Base-by-base conservation (phyloP, 2,797 vertebrate species). In the Gymnopithys bicolor region DNA sequence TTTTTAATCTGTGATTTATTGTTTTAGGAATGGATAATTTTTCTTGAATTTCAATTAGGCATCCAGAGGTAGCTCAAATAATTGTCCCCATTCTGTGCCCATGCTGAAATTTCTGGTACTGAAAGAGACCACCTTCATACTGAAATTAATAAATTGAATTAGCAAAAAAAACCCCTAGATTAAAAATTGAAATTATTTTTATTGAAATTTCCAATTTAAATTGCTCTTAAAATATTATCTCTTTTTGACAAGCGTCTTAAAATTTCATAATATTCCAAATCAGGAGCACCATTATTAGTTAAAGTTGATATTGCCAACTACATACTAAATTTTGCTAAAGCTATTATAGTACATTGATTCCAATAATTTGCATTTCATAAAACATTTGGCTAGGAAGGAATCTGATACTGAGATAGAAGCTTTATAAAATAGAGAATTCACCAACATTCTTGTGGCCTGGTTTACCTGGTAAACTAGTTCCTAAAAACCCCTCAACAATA, bases 201-300 rank as follows among this genome's bases (percentile, higher is more conserved):
- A 28, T 18, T 76, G 14, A 35, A 6, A 84, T 23, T 85, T 66
- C 8, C 1, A 7, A 19, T 59, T 58, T 73, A 66, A 19, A 66
- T 73, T 58, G 3, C 3, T n/a, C 3, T 74, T 35, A 55, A 62
- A 55, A 1, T 9, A 37, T 49, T 16, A n/a, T 19, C 8, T 33
- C 2, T 0, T 13, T 66, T 74, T 66, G 7, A 59, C 4, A n/a
- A 39, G 4, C 0, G 7, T 12, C 81, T 81, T 21, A 67, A 45
- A 60, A 53, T 55, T 41, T 60, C 33, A 4, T 24, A 41, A 0
- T 21, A 24, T 48, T 88, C 12, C 16, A 58, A 8, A 66, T 28
- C 18, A 69, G 3, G 76, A 80, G 2, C 5, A 64, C 3, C 10
- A 30, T 56, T 87, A 19, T 15, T 30, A 58, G 19, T 67, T 4